Evolutionary conservation across 2,113 vertebrate species (phyloP), one percentile per base, ranked within the genome.

Genomic region (Pteruthius melanotis): DNA sequence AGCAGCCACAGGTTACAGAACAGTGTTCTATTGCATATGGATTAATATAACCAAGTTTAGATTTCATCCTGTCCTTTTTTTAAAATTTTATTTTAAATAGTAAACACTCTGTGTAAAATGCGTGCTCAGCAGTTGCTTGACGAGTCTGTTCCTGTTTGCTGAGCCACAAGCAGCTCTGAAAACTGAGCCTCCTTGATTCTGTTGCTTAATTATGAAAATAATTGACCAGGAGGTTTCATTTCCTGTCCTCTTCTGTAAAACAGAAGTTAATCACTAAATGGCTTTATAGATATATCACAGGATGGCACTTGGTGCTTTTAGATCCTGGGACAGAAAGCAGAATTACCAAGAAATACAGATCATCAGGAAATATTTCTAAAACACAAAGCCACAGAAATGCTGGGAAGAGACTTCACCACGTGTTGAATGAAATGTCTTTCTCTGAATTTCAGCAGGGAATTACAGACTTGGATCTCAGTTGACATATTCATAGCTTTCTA

Each of bases 1-100:
- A 68, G 72, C 68, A 90, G 79, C 33, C 74, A 89, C 83, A 74
- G 87, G 90, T 94, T 95, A 94, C 76, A 94, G 94, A 92, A 83
- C 52, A 78, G 59, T 52, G 56, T 61, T 78, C 39, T 64, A 49
- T 31, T 94, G 56, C 54, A 44, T 74, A 65, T 56, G 64, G 74
- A 80, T 93, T 45, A 77, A 90, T 83, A 44, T 10, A 91, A 57
- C 78, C 27, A 60, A 83, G 44, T 68, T 95, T 77, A 87, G 57
- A 49, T 42, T 89, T 81, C 56, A 71, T 69, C 49, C 69, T 89
- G 45, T 59, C 19, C 39, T 65, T 40, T 59, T 31, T 24, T 7
- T 2, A 21, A 50, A 33, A 13, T 11, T 54, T 39, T 65, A 42
- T 82, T 78, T 70, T 45, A 22, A 83, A 93, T 56, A 71, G 49